phyloP scores from a whole-genome alignment of 2,113 vertebrate genomes.

The Hiodon tergisus region DNA sequence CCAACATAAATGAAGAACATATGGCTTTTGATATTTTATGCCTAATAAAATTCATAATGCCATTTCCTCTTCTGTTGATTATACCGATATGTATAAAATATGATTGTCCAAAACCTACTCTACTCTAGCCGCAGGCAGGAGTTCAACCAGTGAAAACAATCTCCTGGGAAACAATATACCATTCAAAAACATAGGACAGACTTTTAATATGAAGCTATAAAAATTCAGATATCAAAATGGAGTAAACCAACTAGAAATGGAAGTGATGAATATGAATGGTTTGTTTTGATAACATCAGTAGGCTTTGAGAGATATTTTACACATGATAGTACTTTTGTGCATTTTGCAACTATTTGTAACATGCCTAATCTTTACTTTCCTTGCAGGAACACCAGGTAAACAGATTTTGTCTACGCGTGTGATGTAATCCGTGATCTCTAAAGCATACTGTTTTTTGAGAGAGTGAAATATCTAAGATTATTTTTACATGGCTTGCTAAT shows the following conservation, averaged over 20 bases:
- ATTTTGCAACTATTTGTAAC: not conserved
- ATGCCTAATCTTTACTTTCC: not conserved
- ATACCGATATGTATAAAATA: too few species aligned
- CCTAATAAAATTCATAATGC: too few species aligned
- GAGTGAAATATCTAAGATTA: slow-evolving; percentile 12
- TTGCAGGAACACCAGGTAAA: not conserved
- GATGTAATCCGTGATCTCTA: slow-evolving; percentile 2
- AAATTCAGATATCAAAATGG: not conserved
- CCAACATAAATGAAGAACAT: too few species aligned
- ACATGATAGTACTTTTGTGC: too few species aligned
- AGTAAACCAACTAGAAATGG: not conserved
- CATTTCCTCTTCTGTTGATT: too few species aligned
- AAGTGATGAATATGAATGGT: not conserved
- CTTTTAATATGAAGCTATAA: not conserved
- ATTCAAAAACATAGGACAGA: slow-evolving; percentile 10
- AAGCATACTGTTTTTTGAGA: not conserved
- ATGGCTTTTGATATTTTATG: too few species aligned
- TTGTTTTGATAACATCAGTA: too few species aligned
- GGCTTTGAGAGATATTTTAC: too few species aligned
- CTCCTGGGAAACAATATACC: slow-evolving; percentile 10
- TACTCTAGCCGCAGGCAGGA: slow-evolving; percentile 4
- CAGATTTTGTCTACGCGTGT: not conserved
- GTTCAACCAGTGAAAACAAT: slow-evolving; percentile 13
- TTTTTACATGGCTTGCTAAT: slow-evolving; percentile 41
- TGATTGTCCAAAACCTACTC: too few species aligned